phyloP scores from a whole-genome alignment of 2,113 vertebrate species.

The Odontophorus gujanensis region DNA sequence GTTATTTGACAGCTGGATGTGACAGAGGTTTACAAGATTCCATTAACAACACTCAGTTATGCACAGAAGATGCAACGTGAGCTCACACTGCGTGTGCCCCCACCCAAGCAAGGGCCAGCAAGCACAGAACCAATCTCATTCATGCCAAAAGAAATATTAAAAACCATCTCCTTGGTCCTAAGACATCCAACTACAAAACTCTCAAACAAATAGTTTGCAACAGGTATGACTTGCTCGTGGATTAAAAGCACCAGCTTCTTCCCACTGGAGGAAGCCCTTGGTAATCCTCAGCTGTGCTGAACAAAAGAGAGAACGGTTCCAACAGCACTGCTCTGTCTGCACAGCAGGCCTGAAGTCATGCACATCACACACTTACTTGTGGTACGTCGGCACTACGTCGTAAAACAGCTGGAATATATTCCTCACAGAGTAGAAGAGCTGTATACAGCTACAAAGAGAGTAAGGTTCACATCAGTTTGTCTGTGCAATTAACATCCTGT shows the following conservation, averaged over 20 bases:
- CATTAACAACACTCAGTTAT: background rate
- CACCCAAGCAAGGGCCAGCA: background rate
- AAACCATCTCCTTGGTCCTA: rapidly evolving
- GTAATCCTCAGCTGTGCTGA: background rate
- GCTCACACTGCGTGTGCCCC: background rate
- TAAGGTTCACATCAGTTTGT: background rate
- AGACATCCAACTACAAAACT: background rate
- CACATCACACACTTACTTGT: slow-evolving; percentile 84
- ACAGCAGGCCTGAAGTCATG: background rate
- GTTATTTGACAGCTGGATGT: background rate
- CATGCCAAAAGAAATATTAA: background rate
- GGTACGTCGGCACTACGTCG: slow-evolving; percentile 95
- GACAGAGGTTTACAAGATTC: background rate
- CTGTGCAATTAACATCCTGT: rapidly evolving
- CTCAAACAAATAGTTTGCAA: background rate
- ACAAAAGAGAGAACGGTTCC: background rate
- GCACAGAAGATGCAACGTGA: background rate
- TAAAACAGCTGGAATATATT: slow-evolving; percentile 98
- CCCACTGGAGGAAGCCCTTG: background rate
- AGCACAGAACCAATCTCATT: background rate
- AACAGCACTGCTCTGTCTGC: rapidly evolving
- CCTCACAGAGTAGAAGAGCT: slow-evolving; percentile 93
- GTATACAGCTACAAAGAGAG: slow-evolving; percentile 80
- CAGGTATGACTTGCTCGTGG: rapidly evolving
- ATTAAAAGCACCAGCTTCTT: rapidly evolving